Evolutionary conservation across 2,113 vertebrate species (phyloP).

Genomic region (Lepidothrix coronata): DNA sequence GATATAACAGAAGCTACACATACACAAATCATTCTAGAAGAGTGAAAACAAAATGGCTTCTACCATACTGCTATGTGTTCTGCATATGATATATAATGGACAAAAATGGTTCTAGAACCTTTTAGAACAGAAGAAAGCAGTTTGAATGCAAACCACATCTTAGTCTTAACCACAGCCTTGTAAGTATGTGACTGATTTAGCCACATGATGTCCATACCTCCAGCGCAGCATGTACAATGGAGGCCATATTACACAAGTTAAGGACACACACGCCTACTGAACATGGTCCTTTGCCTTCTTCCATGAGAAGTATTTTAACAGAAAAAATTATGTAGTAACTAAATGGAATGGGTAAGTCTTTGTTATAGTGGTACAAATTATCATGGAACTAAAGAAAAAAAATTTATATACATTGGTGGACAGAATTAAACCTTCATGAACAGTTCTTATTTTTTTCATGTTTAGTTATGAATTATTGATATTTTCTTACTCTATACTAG

Average conservation of each 20-base stretch:
- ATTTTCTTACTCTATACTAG: not conserved
- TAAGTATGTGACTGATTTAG: not conserved
- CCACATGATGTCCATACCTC: not conserved
- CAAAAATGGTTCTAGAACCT: not conserved
- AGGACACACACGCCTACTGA: rapidly evolving
- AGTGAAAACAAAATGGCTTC: not conserved
- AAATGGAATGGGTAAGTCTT: not conserved
- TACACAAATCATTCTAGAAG: not conserved
- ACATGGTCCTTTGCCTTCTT: not conserved
- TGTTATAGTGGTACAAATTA: not conserved
- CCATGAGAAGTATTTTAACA: not conserved
- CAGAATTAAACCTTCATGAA: not conserved
- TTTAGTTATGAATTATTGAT: not conserved
- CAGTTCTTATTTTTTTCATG: not conserved
- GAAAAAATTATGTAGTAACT: not conserved
- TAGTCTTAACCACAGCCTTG: not conserved
- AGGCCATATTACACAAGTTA: not conserved
- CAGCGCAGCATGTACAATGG: not conserved
- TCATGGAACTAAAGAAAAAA: not conserved
- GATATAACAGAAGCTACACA: not conserved
- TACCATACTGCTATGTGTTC: not conserved
- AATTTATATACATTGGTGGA: not conserved
- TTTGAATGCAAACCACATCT: not conserved
- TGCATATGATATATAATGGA: not conserved
- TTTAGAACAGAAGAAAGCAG: not conserved